phyloP scores from a whole-genome alignment of 2,113 vertebrate species.

The Leptodactylus fuscus region DNA sequence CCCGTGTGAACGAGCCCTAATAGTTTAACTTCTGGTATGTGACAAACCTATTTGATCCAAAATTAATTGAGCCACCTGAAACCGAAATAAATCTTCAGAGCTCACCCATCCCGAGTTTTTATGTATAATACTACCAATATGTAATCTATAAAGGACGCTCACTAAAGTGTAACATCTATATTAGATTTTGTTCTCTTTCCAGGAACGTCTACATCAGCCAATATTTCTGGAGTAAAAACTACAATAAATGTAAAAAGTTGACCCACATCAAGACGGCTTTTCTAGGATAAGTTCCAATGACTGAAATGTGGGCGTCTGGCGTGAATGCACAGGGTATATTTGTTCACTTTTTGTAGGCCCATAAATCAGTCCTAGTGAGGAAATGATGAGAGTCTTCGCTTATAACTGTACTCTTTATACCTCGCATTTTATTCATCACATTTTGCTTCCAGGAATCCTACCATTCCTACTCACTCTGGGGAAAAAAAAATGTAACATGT shows the following conservation, averaged over 20 bases:
- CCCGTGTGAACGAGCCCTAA: too few relatives aligned
- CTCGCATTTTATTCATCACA: not conserved
- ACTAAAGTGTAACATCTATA: too few relatives aligned
- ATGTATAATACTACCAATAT: too few relatives aligned
- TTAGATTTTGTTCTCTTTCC: not conserved
- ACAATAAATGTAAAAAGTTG: not conserved
- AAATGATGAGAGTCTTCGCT: not conserved
- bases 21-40: too few relatives aligned
- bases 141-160: not conserved
- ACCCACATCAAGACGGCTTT: not conserved
- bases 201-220: not conserved
- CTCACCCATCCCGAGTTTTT: too few relatives aligned
- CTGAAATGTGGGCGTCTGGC: not conserved
- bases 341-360: not conserved
- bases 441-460: not conserved
- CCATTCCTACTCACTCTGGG: not conserved
- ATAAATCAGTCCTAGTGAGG: not conserved
- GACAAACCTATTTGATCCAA: too few relatives aligned
- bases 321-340: not conserved
- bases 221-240: not conserved
- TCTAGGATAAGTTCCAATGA: not conserved
- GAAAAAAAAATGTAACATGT: conserved; percentile 1
- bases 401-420: not conserved
- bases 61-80: too few relatives aligned
- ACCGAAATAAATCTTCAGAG: too few relatives aligned